A percentile compares a stretch with the other conserved stretches of the same genome.
phyloP scores from a whole-genome alignment of 2,797 vertebrate species.

The Uromys caudimaculatus region DNA sequence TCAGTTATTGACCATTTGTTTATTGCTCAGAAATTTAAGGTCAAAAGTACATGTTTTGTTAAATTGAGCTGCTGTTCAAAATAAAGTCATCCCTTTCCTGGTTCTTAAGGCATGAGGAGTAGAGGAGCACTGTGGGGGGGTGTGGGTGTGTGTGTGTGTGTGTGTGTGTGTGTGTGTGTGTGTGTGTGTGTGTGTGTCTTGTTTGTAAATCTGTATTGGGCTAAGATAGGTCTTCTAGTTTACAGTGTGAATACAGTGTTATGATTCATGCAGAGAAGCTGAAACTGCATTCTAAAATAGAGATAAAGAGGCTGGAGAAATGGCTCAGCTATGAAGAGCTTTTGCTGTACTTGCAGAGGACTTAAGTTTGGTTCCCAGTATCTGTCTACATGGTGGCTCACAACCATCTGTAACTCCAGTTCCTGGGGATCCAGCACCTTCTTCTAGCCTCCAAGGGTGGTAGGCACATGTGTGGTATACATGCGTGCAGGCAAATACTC shows the following conservation, averaged over 20 bases:
- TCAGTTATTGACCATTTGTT: constrained; percentile 45
- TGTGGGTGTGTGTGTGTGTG: not conserved
- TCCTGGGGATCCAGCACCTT: not conserved
- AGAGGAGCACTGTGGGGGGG: not conserved
- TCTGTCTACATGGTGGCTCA: not conserved
- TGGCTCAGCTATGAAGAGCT: not conserved
- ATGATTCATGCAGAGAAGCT: constrained; percentile 55
- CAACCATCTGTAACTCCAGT: not conserved
- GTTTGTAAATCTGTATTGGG: not conserved
- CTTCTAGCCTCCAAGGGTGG: not conserved
- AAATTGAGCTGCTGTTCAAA: constrained; percentile 62
- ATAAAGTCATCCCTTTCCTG: constrained; percentile 47
- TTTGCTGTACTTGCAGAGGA: not conserved
- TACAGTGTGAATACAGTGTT: constrained; percentile 9
- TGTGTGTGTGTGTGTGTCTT: not conserved
- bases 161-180: not conserved
- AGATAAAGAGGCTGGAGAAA: not conserved
- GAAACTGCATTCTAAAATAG: not conserved
- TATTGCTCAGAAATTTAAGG: constrained; percentile 64
- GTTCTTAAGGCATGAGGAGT: constrained; percentile 37
- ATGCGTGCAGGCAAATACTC: not conserved
- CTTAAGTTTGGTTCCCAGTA: not conserved
- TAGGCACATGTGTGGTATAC: not conserved
- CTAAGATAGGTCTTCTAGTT: constrained; percentile 11
- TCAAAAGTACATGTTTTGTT: constrained; percentile 76